Evolutionary conservation across 2,888 invertebrate species (phyloP), one percentile per base, ranked within the genome.

Genomic region (Deroplatys truncata): DNA sequence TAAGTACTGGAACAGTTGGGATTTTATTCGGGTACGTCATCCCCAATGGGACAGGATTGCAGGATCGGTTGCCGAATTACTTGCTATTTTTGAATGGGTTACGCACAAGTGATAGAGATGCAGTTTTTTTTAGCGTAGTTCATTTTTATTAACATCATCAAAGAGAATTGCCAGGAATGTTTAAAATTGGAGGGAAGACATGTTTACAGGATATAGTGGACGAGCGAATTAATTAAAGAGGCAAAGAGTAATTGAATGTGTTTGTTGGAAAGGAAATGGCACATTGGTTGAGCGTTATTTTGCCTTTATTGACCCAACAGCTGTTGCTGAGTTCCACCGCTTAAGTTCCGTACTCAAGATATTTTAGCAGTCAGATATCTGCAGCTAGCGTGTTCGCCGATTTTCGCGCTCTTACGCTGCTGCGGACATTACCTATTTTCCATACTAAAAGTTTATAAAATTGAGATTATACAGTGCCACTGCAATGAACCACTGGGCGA

Each of bases 251-350:
- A 72, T 86, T 72, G 86, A 86, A 86, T 86, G 56, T 49, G 49
- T 86, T 86, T 86, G 86, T 31, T 86, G 86, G 86, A 86, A 72
- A 86, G 72, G 86, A 86, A 86, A 86, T 72, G 28, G 28, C 86
- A 72, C 29, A 49, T 56, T 72, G 20, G 56, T 20, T 72, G 20
- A 72, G 9, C 56, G 56, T 72, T 72, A 72, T 72, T 13, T 72
- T 72, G 56, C 56, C 56, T 72, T 72, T 43, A 43, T 72, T 72
- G 56, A 72, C 56, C 20, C 15, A 20, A 25, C 56, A 72, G 56
- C 56, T 72, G 56, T 72, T 72, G 25, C 20, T 20, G 20, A 56
- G 20, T 15, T 56, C 1, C 8, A 56, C 2, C 56, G 15, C 8
- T 35, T 8, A 35, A 35, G 1, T 43, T 43, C 43, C 43, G 13